Base-by-base conservation (phyloP, 2,113 vertebrate species). In the Barnardius zonarius region DNA sequence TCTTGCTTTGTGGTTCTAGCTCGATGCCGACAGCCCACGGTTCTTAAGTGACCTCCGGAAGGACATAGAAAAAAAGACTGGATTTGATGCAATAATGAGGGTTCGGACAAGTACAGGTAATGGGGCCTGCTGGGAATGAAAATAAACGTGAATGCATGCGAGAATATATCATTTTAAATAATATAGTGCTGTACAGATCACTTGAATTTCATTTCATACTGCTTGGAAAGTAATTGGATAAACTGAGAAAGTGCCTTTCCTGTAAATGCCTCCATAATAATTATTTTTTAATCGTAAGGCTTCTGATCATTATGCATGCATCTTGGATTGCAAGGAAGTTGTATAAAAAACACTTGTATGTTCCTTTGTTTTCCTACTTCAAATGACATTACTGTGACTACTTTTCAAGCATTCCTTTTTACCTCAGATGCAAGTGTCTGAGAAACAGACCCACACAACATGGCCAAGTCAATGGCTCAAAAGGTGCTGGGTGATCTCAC, bases 41-140 rank as follows among this genome's bases (percentile, higher is more conserved):
- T 99, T 99, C 97, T 90, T 99, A 52, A 98, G 95, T 23, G 99
- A 99, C 90, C 98, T 99, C 88, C 98, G 98, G 92, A 99, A 97
- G 85, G 98, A 99, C 11, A 86, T 99, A 31, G 97, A 97, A 83
- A 99, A 99, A 96, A 97, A 92, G 82, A 98, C 98, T 8, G 99
- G 99, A 39, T 99, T 99, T 69, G 99, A 99, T 83, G 99, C 98
- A 22, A 98, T 99, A 37, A 99, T 99, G 99, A 98, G 99, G 24
- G 98, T 99, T 69, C 98, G 99, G 27, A 99, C 99, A 88, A 99
- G 99, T 84, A 99, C 99, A 98, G 99, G 99, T 99, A 97, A 96
- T 3, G 10, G 37, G 28, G 25, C 8, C 48, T 5, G 0, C 8
- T 7, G 31, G 55, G 69, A 77, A 46, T n/a, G 51, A 39, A 63